These are phyloP conservation scores for Umimayanthus kanabou DNA, from an alignment of 92 coral and sea anemone genomes.

Conservation along the genomic window DNA sequence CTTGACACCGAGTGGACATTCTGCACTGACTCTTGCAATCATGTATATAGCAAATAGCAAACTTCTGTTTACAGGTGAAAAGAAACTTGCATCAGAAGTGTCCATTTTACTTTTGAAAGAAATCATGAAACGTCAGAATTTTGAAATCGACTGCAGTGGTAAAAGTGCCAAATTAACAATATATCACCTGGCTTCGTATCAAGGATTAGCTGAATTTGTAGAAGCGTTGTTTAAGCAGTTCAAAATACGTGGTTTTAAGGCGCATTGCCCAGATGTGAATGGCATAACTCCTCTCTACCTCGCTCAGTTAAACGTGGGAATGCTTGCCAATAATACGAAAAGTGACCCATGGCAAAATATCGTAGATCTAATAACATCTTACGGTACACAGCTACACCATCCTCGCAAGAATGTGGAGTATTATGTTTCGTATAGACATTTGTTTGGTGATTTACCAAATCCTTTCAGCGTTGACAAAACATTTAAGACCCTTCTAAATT, in stretches of 20 bases:
- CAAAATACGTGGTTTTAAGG: neutral
- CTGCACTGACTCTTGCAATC: neutral
- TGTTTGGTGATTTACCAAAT: neutral
- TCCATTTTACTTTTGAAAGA: neutral
- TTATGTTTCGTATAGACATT: neutral
- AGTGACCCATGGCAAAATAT: neutral
- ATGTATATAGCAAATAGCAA: neutral
- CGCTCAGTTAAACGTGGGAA: neutral
- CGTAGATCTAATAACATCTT: neutral
- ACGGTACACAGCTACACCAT: neutral
- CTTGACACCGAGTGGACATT: constrained; percentile 41
- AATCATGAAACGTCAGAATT: neutral
- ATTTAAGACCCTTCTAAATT: neutral
- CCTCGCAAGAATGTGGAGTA: neutral
- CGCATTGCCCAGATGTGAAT: neutral
- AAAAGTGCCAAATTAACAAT: neutral
- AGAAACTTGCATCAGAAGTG: neutral
- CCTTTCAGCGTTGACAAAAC: neutral
- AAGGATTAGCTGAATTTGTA: neutral
- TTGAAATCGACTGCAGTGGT: neutral
- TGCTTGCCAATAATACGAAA: too few relatives aligned
- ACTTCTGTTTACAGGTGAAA: neutral
- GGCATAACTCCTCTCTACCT: neutral
- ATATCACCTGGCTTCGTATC: neutral
- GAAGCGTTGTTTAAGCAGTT: neutral